Conservation (phyloP, 2,797 vertebrate genomes). For the Pelochelys cantorii region DNA sequence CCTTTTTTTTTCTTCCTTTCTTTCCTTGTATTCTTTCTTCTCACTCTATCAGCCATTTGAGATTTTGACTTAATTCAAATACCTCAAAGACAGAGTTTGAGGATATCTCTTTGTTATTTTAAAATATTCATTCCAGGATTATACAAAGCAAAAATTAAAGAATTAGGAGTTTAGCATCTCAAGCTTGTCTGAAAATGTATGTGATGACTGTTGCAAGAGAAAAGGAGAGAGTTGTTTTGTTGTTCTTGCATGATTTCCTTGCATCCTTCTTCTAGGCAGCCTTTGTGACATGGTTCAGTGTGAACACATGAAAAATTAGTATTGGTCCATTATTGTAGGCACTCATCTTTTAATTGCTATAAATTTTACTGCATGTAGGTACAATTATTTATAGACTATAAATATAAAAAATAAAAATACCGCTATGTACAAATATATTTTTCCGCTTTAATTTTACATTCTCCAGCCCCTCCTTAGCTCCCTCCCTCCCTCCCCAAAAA, state of each 20-base stretch:
- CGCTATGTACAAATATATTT: constrained; percentile 4
- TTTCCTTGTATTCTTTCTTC: constrained; percentile 36
- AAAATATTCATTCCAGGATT: constrained; percentile 9
- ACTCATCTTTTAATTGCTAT: neutral
- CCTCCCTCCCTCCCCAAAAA: constrained; percentile 50
- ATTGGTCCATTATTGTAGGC: neutral
- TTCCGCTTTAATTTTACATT: constrained; percentile 56
- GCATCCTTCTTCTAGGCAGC: neutral
- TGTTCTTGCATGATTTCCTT: constrained; percentile 8
- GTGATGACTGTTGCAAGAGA: neutral
- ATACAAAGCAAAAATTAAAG: neutral
- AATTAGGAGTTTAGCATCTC: neutral
- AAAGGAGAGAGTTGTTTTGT: neutral
- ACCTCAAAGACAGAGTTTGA: constrained; percentile 32
- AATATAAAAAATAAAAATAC: neutral
- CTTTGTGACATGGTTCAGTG: neutral
- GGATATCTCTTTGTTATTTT: constrained; percentile 21
- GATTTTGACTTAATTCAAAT: constrained; percentile 27
- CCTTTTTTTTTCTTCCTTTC: constrained; percentile 18
- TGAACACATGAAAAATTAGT: neutral
- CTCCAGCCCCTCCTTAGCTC: neutral
- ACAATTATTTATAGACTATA: neutral
- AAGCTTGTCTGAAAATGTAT: neutral
- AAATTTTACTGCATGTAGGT: neutral
- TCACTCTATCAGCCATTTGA: constrained; percentile 6